Evolutionary conservation across 2,888 invertebrate genomes (phyloP), one percentile per base, ranked within the genome.

Genomic region (Ophion ellenae): DNA sequence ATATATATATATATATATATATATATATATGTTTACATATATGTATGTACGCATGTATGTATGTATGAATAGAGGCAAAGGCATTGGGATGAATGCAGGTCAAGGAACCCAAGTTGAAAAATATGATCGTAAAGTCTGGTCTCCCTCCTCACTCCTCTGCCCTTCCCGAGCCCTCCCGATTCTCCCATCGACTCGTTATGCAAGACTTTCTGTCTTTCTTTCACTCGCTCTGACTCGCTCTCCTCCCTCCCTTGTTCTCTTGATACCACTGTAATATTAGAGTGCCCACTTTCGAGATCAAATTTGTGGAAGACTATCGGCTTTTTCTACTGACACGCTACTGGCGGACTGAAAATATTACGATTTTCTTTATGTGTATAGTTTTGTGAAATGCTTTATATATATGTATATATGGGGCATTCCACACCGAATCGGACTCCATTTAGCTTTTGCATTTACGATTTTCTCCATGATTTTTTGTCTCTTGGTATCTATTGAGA

Each of bases 51-150:
- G 24, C 7, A 63, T 20, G 17, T 61, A 28, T 28, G 28, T 28
- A 40, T 40, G 28, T 24, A 47, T 14, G 47, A 45, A 79, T 64
- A 59, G 32, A 20, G 28, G 20, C 57, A 45, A 70, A 36, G 24
- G 70, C 14, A 70, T 80, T 11, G 81, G 71, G 66, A 66, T 17
- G 59, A 57, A 47, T 67, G 36, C 71, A 73, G 73, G 80, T 85
- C 69, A 78, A 83, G 74, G 67, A 85, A 85, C 73, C 45, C 77
- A 75, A 70, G 83, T 76, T 61, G 70, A 20, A 84, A 81, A 84
- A 86, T 83, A 79, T 80, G 77, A 76, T 86, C 83, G 80, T 83
- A 78, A 82, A 87, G 67, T 79, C 77, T 84, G 77, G 83, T 71
- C 32, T 66, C 76, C 69, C 74, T 14, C 47, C 11, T 47, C 47